Percentiles rank a stretch among this genome's conserved stretches.
These are phyloP conservation scores for Pelusios castaneus DNA, from an alignment of 2,113 vertebrate species.

Conservation along the genomic window DNA sequence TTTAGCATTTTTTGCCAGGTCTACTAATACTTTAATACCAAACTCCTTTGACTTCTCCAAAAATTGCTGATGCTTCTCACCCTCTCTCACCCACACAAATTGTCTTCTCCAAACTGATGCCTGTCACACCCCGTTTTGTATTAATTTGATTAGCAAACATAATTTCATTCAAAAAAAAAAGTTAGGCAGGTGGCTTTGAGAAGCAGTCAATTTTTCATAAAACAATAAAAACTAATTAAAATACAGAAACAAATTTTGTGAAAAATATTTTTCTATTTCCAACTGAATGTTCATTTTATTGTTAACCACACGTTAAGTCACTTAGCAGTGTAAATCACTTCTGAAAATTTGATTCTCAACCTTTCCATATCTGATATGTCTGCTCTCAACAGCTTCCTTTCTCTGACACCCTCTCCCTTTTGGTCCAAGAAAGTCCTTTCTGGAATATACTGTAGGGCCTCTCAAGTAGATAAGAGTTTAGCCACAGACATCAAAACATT, in stretches of 20 bases:
- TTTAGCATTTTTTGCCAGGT: neutral
- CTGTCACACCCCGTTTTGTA: neutral
- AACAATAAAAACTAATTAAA: neutral
- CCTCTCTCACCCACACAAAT: neutral
- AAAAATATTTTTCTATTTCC: neutral
- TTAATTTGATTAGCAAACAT: neutral
- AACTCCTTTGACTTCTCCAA: neutral
- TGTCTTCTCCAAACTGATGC: neutral
- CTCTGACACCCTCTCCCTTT: neutral
- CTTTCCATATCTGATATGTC: neutral
- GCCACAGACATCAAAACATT: neutral
- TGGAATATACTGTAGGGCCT: rapidly evolving
- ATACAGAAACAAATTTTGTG: neutral
- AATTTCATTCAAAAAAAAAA: neutral
- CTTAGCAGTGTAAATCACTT: neutral
- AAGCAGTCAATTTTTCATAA: neutral
- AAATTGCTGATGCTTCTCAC: neutral
- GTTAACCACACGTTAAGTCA: rapidly evolving
- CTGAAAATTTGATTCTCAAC: neutral
- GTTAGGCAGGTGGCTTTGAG: neutral
- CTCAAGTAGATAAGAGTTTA: neutral
- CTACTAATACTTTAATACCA: rapidly evolving
- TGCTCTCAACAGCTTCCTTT: slow-evolving; percentile 4
- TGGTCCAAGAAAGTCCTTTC: neutral
- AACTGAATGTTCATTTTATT: neutral